Base-by-base conservation (phyloP, 2,113 vertebrate genomes). In the Pycnonotus jocosus region DNA sequence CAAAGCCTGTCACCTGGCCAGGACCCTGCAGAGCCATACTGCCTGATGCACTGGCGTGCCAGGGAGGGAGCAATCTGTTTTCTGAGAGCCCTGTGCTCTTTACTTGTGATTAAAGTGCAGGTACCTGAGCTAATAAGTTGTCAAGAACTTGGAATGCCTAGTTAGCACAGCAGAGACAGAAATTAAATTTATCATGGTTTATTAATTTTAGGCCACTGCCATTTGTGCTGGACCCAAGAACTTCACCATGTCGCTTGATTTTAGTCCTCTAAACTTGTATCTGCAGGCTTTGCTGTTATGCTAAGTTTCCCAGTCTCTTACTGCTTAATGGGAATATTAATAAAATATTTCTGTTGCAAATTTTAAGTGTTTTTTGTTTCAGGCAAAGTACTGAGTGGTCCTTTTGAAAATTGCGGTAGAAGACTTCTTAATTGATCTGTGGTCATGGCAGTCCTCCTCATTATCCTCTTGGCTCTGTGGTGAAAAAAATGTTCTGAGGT, bases 1-100 rank as follows among this genome's bases (percentile, higher is more conserved):
- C 21, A 27, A 16, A 86, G 40, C 40, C 56, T 71, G 20, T 45
- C 40, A 47, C 48, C 58, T 89, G 58, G 62, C 40, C 77, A 57
- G 58, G 64, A 57, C 12, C 69, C 72, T 35, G 24, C 76, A 69
- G 68, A 60, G 27, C 71, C 33, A 4, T 31, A 17, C 18, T 50
- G 44, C 1, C 0, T 4, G 2, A 15, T 73, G 53, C 0, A 1
- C 48, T 83, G 45, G 17, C 14, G 11, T 31, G 16, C 60, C 73
- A 64, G 44, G 50, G 45, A 62, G 53, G 25, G 25, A 76, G 45
- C 28, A 37, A 3, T 45, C 73, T 54, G 23, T 74, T 85, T 44
- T 51, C 37, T 9, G 8, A 69, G 37, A 47, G 18, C 35, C 12
- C 37, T 54, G 14, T 65, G 78, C 16, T 53, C 42, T 77, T 51